These are phyloP conservation scores for Strigamia maritima DNA, from an alignment of 2,888 invertebrate species.

Conservation along the genomic window DNA sequence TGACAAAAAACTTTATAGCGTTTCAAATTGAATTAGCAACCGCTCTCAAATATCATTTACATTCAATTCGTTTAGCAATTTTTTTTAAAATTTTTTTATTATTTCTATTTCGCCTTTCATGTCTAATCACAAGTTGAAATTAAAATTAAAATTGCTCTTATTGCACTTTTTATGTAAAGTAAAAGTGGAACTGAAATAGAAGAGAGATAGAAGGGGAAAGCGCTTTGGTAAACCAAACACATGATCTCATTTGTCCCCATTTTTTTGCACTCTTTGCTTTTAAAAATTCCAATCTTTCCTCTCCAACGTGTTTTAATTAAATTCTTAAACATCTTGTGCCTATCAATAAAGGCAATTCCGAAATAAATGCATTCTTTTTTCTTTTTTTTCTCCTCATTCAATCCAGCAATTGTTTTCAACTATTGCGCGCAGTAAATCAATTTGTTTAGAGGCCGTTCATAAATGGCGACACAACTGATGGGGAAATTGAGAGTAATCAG, in stretches of 20 bases:
- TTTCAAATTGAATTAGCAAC: conserved; percentile 28
- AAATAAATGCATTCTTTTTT: conserved; percentile 10
- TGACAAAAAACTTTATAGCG: conserved; percentile 13
- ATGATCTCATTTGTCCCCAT: conserved; percentile 27
- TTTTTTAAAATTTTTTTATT: not conserved
- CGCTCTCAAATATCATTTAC: conserved; percentile 23
- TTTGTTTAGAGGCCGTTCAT: too few species aligned
- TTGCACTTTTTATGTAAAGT: not conserved
- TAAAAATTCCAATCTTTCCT: conserved; percentile 34
- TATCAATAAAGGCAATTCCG: conserved; percentile 23
- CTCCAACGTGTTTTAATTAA: conserved; percentile 29
- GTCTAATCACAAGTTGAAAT: conserved; percentile 18
- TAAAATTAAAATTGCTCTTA: not conserved
- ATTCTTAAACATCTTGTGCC: conserved; percentile 32
- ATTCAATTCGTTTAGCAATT: not conserved
- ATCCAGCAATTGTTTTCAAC: conserved; percentile 6
- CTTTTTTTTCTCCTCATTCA: not conserved
- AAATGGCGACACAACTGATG: too few species aligned
- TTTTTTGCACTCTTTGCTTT: conserved; percentile 1
- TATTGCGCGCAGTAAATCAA: too few species aligned
- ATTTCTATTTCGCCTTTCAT: conserved; percentile 8
- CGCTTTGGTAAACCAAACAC: conserved; percentile 11
- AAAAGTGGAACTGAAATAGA: not conserved
- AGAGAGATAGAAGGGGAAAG: not conserved
- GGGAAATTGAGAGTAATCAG: too few species aligned